Evolutionary conservation across 2,888 invertebrate genomes (phyloP), one percentile per base, ranked within the genome.

Genomic region (Danaus chrysippus): DNA sequence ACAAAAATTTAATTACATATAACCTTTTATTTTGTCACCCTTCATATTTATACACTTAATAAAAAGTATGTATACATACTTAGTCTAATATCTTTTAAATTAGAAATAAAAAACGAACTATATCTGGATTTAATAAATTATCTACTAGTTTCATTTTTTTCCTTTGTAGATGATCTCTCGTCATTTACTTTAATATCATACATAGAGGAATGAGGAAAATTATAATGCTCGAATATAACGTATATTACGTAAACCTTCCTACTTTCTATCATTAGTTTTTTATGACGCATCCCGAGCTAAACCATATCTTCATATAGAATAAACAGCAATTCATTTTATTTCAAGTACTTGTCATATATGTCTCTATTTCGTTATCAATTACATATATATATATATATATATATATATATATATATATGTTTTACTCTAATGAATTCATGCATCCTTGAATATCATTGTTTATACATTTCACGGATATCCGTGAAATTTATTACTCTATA

Each of bases 181-280:
- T 46, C 49, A 49, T 10, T 49, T 17, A 49, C 17, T 49, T 17
- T 17, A 17, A 11, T 17, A 49, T 46, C 46, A 9, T 49, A 49
- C 15, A 11, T 49, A 49, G n/a, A n/a, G 49, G 49, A 49, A 46
- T 17, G 17, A 49, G 15, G 49, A 49, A 10, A 10, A 49, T 49
- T 17, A 49, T 46, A n/a, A 46, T n/a, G 13, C 46, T 13, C 46
- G 46, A 46, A 17, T 17, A 17, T 49, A 49, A 10, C 10, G 17
- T 49, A 17, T 11, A 49, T 49, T 49, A 49, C 49, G 17, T 49
- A 49, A 49, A 17, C 17, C 49, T 49, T 49, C 49, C 49, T 49
- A 49, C 49, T 49, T 49, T 49, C 49, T 49, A 49, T 49, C 49
- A 49, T 49, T 49, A 49, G 17, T 17, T 15, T 46, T 34, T 34